phyloP scores from a whole-genome alignment of 1,140 invertebrate species.

The Mizuhopecten yessoensis region DNA sequence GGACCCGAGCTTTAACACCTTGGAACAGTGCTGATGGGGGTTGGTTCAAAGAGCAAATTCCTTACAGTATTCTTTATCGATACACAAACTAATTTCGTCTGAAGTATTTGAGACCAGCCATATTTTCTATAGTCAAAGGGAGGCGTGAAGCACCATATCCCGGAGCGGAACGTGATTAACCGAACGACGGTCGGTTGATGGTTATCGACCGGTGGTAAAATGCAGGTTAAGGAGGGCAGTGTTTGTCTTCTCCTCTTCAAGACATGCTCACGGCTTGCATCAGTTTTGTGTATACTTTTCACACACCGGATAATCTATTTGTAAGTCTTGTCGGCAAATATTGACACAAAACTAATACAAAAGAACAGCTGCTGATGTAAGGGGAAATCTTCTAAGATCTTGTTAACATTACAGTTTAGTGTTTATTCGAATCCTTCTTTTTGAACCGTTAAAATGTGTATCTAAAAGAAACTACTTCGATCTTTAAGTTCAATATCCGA shows the following conservation, averaged over 20 bases:
- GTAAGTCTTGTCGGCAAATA: background rate
- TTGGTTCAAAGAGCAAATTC: background rate
- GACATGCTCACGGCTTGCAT: background rate
- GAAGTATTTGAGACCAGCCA: conserved; percentile 24
- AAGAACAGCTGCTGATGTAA: background rate
- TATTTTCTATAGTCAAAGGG: background rate
- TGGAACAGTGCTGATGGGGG: background rate
- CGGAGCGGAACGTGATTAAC: conserved; percentile 30
- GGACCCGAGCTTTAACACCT: background rate
- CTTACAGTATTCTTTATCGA: conserved; percentile 20
- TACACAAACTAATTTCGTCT: background rate
- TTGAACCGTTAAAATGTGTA: background rate
- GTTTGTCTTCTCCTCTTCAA: background rate
- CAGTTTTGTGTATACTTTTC: background rate
- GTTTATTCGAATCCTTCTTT: background rate
- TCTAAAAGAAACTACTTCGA: no score
- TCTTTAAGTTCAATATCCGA: no score
- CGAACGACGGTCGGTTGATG: conserved; percentile 20
- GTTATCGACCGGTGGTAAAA: background rate
- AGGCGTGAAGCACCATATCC: conserved; percentile 25
- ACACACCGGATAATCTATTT: conserved; percentile 1
- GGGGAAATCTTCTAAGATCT: background rate
- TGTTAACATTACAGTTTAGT: background rate
- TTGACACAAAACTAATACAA: background rate
- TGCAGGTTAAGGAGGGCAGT: background rate